These are phyloP conservation scores for Phyllostomus discolor DNA, from an alignment of 2,113 vertebrate species.

Conservation along the genomic window DNA sequence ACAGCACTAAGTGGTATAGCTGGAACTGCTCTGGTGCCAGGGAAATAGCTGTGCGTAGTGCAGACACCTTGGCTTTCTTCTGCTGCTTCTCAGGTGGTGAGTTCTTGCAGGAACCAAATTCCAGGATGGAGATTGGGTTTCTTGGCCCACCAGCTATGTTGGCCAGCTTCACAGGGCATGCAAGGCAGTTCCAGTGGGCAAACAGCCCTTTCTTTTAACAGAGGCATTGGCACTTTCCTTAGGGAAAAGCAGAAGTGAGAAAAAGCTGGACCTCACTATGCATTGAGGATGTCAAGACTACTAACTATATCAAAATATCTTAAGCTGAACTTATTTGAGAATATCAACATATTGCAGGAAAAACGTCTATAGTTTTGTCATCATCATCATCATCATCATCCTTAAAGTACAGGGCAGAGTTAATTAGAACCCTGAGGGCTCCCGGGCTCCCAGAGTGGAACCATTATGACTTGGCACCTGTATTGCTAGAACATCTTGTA, in stretches of 20 bases:
- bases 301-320: not conserved
- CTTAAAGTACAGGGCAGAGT: not conserved
- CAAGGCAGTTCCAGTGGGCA: not conserved
- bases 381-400: not conserved
- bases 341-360: not conserved
- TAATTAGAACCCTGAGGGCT: not conserved
- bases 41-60: not conserved
- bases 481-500: not conserved
- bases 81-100: not conserved
- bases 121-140: not conserved
- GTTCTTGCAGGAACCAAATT: not conserved
- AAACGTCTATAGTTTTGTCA: not conserved
- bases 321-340: not conserved
- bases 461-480: conserved; percentile 28
- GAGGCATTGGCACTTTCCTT: not conserved
- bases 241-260: not conserved
- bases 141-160: not conserved
- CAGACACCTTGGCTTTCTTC: not conserved
- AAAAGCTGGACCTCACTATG: not conserved
- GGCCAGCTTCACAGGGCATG: not conserved
- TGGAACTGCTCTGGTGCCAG: not conserved
- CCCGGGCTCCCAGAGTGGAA: not conserved
- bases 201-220: conserved; percentile 21
- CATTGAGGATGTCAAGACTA: not conserved
- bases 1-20: not conserved